Evolutionary conservation across 2,797 vertebrate genomes (phyloP).

Genomic region (Syndactyla subalaris): DNA sequence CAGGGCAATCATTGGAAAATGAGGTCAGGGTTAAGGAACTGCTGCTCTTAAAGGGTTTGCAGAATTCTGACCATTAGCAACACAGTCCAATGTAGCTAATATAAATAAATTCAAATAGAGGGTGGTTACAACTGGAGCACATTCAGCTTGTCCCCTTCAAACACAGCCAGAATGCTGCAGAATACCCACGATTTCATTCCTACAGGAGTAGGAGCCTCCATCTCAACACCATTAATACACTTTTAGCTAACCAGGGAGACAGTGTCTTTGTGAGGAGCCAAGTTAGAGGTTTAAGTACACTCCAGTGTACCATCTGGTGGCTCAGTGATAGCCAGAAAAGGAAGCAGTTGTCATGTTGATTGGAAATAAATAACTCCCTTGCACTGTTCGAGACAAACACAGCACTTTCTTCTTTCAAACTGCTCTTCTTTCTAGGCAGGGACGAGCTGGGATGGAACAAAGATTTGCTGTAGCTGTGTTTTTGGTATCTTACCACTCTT

Average conservation of each 20-base stretch:
- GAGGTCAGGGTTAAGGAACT: background rate
- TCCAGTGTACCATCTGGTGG: slow-evolving; percentile 58
- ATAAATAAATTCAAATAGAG: background rate
- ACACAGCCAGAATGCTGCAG: background rate
- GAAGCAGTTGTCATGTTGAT: background rate
- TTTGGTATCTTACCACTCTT: too few relatives aligned
- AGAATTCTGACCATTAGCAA: background rate
- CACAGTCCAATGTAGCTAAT: background rate
- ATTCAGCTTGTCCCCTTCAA: background rate
- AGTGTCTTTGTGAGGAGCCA: slow-evolving; percentile 5
- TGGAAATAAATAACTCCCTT: background rate
- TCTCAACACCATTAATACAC: background rate
- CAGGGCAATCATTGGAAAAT: background rate
- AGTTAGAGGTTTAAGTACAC: background rate
- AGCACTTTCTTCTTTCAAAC: background rate
- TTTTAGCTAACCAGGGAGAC: slow-evolving; percentile 25
- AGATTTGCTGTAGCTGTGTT: background rate
- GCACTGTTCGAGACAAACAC: background rate
- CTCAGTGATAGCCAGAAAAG: slow-evolving; percentile 18
- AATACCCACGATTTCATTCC: background rate
- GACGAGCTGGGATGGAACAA: background rate
- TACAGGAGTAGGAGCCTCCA: background rate
- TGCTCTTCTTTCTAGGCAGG: background rate
- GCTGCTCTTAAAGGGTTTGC: background rate
- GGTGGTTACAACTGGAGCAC: background rate